Evolutionary conservation across 2,797 vertebrate genomes (phyloP), one percentile per base, ranked within the genome.

Genomic region (Sarcoramphus papa): DNA sequence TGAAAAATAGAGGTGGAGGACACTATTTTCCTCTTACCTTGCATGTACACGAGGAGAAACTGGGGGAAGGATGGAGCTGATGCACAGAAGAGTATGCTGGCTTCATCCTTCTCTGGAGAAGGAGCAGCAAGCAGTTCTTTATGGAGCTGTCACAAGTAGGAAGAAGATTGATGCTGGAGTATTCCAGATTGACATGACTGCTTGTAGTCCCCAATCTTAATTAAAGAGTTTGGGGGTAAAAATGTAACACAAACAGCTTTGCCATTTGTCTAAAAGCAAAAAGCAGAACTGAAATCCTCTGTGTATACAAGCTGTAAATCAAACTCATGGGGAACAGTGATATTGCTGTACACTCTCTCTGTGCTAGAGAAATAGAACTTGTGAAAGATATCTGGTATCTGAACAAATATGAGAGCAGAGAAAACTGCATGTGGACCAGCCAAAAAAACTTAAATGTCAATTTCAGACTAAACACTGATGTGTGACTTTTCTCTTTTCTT

Each of bases 381-480:
- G 40, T 76, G 48, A 48, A 79, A 85, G 76, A 51, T 76, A 27
- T 50, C 31, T 78, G 43, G 3, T 94, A 19, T 88, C 31, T 88
- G 63, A 75, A 37, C 7, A 80, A 83, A 87, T 27, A 48, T 1
- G 22, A 65, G 24, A 59, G 22, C 50, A 92, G 60, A 80, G 25
- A 64, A 78, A 84, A 69, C 62, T 69, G 23, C 37, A 5, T 53
- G 51, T 86, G 75, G 62, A 28, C 67, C 30, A 70, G 33, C 35
- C 51, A 88, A 48, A 84, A 78, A 88, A 64, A 2, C 43, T 28
- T 59, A 79, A 91, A 54, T 53, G 56, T 59, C 28, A 9, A 0
- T 79, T 94, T 92, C 74, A 93, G 90, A 89, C 67, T 93, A 93
- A 97, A 93, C 56, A 64, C 12, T 82, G 47, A 85, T 77, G 18